Evolutionary conservation across 2,113 vertebrate genomes (phyloP).

Genomic region (Brienomyrus longianalis): DNA sequence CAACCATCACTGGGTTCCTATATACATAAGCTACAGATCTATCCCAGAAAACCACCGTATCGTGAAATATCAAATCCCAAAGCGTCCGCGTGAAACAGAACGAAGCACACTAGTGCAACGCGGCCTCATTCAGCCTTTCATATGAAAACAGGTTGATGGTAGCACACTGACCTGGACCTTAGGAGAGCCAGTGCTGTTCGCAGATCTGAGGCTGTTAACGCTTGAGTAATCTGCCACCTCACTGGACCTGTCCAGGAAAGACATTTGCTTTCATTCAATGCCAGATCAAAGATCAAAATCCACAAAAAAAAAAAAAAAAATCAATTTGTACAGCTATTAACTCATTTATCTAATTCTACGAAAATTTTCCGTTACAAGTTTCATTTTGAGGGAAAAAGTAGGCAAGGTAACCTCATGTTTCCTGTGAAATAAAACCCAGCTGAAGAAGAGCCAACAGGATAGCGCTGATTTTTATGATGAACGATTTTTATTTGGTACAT

Average conservation of each 20-base stretch:
- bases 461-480: neutral
- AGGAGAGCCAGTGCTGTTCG: neutral
- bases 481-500: constrained; percentile 10
- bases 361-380: neutral
- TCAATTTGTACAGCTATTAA: neutral
- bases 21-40: neutral
- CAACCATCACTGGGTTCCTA: neutral
- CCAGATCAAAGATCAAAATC: neutral
- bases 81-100: neutral
- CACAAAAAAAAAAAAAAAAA: neutral
- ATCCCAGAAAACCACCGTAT: neutral
- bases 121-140: neutral
- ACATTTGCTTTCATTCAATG: neutral
- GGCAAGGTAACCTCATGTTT: neutral
- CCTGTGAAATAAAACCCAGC: neutral
- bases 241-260: constrained; percentile 6
- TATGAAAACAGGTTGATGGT: neutral
- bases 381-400: neutral
- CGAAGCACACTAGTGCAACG: neutral
- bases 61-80: neutral
- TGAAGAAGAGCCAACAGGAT: neutral
- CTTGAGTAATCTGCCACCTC: neutral
- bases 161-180: constrained; percentile 15
- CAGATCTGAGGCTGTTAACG: constrained; percentile 7
- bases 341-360: neutral